Evolutionary conservation across 1,140 invertebrate genomes (phyloP), one percentile per base, ranked within the genome.

Genomic region (Pygmarrhopalites habei): DNA sequence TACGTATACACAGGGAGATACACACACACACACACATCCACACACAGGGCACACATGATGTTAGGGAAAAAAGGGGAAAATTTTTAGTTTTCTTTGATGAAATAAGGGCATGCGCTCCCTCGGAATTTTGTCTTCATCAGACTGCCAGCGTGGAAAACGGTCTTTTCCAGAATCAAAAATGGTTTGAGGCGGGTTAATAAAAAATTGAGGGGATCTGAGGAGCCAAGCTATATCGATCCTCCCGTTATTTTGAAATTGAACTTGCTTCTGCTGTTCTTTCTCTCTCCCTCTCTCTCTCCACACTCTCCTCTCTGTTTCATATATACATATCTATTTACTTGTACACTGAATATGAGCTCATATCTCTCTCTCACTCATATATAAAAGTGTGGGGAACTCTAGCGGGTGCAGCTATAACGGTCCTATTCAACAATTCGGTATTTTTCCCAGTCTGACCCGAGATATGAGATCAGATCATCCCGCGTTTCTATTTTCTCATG

Each of bases 181-280:
- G 68, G 68, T 69, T 69, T 65, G 68, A 69, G 68, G 68, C n/a
- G n/a, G 68, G 68, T 69, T 69, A 69, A 69, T 69, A 69, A 69
- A 69, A 69, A 69, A 66, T 69, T 69, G 68, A 69, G 68, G 65
- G 62, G 58, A 59, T 52, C 44, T 58, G 53, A 52, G 43, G 49
- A 59, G 58, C 58, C 39, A 47, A 35, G 44, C 17, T 57, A 58
- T 69, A 69, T 69, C 68, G 68, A 69, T 69, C 46, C 58, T 61
- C 53, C 65, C 56, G 43, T 59, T 62, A 59, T 60, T 65, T 65
- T 65, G 51, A 65, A 65, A 65, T 65, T 65, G 58, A 60, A 65
- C 65, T 58, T 62, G 55, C 56, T 55, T 60, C 62, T 39, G 32
- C 39, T 46, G 23, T 53, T 55, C 52, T 64, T 51, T 32, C 58